These are phyloP conservation scores for Dolichopus griseipennis DNA, from an alignment of 2,888 invertebrate genomes.

Conservation along the genomic window DNA sequence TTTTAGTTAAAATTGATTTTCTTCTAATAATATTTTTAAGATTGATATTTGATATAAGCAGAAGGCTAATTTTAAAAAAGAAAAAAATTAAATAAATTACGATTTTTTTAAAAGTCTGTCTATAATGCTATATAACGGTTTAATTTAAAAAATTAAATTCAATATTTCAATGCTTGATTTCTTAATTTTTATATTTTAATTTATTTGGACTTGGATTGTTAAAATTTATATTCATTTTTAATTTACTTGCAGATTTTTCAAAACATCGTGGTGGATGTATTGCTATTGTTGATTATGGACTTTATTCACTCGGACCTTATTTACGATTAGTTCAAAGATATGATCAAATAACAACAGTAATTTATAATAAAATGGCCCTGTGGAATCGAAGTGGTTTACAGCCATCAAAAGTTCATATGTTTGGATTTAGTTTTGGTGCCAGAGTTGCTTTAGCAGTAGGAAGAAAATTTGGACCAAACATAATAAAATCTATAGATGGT, in stretches of 20 bases:
- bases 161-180: too few relatives aligned
- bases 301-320: conserved; percentile 33
- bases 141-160: too few relatives aligned
- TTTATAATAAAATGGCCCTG: conserved; percentile 28
- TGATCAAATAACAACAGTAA: conserved; percentile 28
- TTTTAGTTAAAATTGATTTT: too few relatives aligned
- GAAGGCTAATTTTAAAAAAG: too few relatives aligned
- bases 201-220: too few relatives aligned
- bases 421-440: conserved; percentile 42
- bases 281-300: conserved; percentile 37
- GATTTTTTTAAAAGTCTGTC: too few relatives aligned
- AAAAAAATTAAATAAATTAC: too few relatives aligned
- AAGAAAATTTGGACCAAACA: conserved; percentile 26
- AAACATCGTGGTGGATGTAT: conserved; percentile 37
- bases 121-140: too few relatives aligned
- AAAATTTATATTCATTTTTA: too few relatives aligned
- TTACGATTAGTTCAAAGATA: conserved; percentile 33
- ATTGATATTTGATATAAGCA: too few relatives aligned
- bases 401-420: conserved; percentile 32
- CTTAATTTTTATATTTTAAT: too few relatives aligned
- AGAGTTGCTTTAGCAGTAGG: conserved; percentile 37
- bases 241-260: conserved; percentile 29
- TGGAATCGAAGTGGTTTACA: conserved; percentile 33
- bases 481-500: conserved; percentile 38
- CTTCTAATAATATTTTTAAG: too few relatives aligned